Evolutionary conservation across 2,888 invertebrate genomes (phyloP).

Genomic region (Cataglyphis altisquamis): DNA sequence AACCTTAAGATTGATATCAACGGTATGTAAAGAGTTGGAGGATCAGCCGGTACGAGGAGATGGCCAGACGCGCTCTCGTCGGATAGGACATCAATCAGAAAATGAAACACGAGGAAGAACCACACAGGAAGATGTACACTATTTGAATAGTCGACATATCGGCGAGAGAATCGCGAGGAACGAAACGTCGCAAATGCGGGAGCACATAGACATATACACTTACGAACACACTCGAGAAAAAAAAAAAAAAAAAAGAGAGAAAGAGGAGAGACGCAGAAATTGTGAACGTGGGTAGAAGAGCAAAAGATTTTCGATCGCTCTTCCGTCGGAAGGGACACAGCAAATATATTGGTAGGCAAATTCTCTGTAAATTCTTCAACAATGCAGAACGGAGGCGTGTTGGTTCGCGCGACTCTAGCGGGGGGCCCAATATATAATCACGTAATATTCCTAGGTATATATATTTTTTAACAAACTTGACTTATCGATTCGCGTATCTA

Average conservation of each 20-base stretch:
- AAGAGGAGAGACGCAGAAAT: conserved; percentile 45
- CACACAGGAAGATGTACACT: not conserved
- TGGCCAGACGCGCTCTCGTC: conserved; percentile 52
- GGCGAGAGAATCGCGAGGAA: conserved; percentile 46
- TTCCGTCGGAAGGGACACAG: conserved; percentile 28
- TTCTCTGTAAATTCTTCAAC: conserved; percentile 72
- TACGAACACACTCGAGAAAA: conserved; percentile 22
- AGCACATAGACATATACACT: conserved; percentile 54
- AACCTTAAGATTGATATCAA: conserved; percentile 93
- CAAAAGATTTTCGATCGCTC: conserved; percentile 16
- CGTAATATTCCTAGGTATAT: conserved; percentile 77
- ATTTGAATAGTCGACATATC: conserved; percentile 20
- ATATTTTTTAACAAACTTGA: conserved; percentile 78
- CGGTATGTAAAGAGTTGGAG: conserved; percentile 87
- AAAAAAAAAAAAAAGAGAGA: not conserved
- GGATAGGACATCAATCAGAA: conserved; percentile 11
- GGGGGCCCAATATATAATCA: conserved; percentile 74
- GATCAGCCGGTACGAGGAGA: conserved; percentile 44
- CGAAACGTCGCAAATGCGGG: not conserved
- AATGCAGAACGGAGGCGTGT: conserved; percentile 61
- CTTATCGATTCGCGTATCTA: conserved; percentile 75
- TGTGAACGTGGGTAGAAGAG: conserved; percentile 13
- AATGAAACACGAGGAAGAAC: conserved; percentile 21
- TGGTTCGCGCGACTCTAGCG: conserved; percentile 73
- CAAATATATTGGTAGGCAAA: conserved; percentile 63